Base-by-base conservation (phyloP, 53 echinoderm and acorn worm genomes). In the Actinopyga echinites region DNA sequence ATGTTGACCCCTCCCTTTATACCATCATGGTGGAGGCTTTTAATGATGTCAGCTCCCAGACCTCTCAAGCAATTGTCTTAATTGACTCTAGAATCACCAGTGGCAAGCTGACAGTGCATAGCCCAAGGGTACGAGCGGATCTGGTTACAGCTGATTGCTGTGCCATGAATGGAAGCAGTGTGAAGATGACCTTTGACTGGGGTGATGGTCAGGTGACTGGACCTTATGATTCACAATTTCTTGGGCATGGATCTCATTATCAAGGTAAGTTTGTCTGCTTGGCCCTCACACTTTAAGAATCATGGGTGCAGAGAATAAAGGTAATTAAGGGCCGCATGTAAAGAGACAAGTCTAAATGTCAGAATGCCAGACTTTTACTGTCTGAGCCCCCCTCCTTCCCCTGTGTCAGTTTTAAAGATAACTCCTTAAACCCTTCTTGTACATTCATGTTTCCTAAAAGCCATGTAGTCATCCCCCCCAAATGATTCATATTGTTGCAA, bases 111-210 rank as follows among this genome's bases (percentile, higher is more conserved):
- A 43, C 75, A 2, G 83, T 89, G 6, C 62, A 78, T 37, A 86
- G 83, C 8, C 92, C 89, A 2, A 83, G 86, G 60, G 57, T 92
- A 15, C 73, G 92, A 40, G 89, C 92, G 13, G 64, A 89, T 34
- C 37, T 80, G 8, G 68, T 90, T 12, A 87, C 64, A 25, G 85
- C 82, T 55, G 80, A 29, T 55, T 93, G 93, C 62, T 69, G 85
- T 31, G 93, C 93, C 10, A 65, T 68, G 43, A 93, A 93, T 75
- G 93, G 93, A 9, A 93, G 90, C 68, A 90, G 84, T 71, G 93
- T 90, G 17, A 57, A 28, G 8, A 88, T 93, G 82, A 85, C 85
- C 0, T 93, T 87, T 87, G 90, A 93, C 85, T 93, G 93, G 93
- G 93, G 93, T 56, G 93, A 93, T 44, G 93, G 93, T 0, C 37